Evolutionary conservation across 1,140 invertebrate genomes (phyloP), one percentile per base, ranked within the genome.

Genomic region (Atta colombica): DNA sequence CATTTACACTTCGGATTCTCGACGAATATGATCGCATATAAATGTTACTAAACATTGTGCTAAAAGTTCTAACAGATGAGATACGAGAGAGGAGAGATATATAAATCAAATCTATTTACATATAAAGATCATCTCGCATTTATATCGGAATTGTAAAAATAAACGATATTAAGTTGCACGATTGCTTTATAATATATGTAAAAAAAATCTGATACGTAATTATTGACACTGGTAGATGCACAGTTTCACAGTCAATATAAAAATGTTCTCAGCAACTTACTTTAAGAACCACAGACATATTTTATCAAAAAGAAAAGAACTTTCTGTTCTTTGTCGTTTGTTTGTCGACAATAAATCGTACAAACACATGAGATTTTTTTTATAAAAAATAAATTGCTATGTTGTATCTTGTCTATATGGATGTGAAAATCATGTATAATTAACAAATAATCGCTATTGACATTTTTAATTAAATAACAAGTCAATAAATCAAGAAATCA

Each of bases 141-240:
- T 55, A 55, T 39, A 55, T 55, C 39, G 25, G 14, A 74, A 39
- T 84, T 74, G 58, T 49, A 82, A 14, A 63, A 61, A 75, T 66
- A 53, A 72, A 72, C 6, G 61, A 53, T 14, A 69, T 74, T 77
- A 63, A 87, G 45, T 65, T 49, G 58, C 16, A 53, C 66, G 58
- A 65, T 58, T 35, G 21, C 5, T 55, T 81, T 28, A 74, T n/a
- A 78, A 7, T 71, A 58, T 74, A 66, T 12, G 68, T 71, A 61
- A 58, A 86, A 90, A 25, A 72, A 49, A 61, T 77, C 25, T 88
- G 68, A 72, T 80, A 81, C 35, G 31, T 39, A 65, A 86, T 66
- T 89, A 74, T 87, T 74, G 77, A 90, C 85, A 81, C 71, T 71
- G 66, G 68, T 81, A 78, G 31, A 77, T 77, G n/a, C 35, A 28